phyloP scores from a whole-genome alignment of 2,113 vertebrate genomes.

The Canis aureus region DNA sequence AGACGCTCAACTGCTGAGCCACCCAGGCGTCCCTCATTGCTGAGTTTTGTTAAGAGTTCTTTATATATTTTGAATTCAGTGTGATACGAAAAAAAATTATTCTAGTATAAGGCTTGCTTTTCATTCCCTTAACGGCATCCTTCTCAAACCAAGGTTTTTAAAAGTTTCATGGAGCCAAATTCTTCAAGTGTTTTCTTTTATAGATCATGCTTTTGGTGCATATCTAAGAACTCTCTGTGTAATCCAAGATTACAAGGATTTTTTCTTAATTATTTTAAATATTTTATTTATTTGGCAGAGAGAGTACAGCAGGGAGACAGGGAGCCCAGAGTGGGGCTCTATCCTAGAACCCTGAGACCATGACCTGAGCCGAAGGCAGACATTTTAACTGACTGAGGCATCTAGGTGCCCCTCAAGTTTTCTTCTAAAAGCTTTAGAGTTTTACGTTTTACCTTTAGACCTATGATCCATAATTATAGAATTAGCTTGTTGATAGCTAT shows the following conservation, averaged over 20 bases:
- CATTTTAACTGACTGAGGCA: too few relatives aligned
- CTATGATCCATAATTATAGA: background rate
- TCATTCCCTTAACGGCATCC: background rate
- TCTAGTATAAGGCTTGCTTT: background rate
- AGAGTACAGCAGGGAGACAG: too few relatives aligned
- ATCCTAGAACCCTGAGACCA: too few relatives aligned
- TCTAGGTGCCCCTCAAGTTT: background rate
- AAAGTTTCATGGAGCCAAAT: background rate
- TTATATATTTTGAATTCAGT: background rate
- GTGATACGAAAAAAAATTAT: background rate
- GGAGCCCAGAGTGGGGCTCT: too few relatives aligned
- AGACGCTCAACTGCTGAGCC: too few relatives aligned
- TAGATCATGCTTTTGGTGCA: background rate
- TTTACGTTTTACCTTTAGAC: background rate
- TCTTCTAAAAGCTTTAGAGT: background rate
- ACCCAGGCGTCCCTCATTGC: background rate
- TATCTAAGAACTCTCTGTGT: constrained; percentile 1
- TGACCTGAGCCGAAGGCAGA: too few relatives aligned
- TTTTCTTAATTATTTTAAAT: background rate
- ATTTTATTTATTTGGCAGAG: too few relatives aligned
- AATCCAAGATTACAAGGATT: background rate
- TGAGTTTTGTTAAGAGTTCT: background rate
- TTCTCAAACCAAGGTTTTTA: background rate
- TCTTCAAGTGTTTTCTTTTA: background rate
- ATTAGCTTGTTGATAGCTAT: background rate